Percentiles rank a stretch among this genome's conserved stretches.
These are phyloP conservation scores for Holothuria leucospilota DNA, from an alignment of 53 echinoderm and acorn worm species.

Conservation along the genomic window DNA sequence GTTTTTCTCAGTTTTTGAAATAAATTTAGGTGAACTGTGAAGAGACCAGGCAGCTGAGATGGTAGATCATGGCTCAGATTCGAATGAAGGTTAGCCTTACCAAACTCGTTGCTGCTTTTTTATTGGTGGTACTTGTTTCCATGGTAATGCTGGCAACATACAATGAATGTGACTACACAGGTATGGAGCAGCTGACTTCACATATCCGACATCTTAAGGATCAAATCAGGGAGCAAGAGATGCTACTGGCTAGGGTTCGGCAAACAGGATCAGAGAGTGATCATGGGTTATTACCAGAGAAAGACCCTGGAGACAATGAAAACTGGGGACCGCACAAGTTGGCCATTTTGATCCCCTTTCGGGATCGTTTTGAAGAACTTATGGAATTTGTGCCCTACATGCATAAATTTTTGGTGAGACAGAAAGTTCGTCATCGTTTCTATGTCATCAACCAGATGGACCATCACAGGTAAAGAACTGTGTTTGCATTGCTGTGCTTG, in stretches of 20 bases:
- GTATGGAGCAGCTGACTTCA: slow-evolving; percentile 63
- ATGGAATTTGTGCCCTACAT: slow-evolving; percentile 98
- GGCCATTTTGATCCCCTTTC: slow-evolving; percentile 82
- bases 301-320: slow-evolving; percentile 55
- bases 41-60: background rate
- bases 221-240: slow-evolving; percentile 56
- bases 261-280: background rate
- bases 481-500: background rate
- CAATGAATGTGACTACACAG: slow-evolving; percentile 72
- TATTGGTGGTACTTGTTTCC: background rate
- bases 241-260: slow-evolving; percentile 43
- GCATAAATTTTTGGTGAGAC: slow-evolving; percentile 87
- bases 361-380: slow-evolving; percentile 97
- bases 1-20: too few relatives aligned
- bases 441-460: slow-evolving; percentile 95
- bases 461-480: slow-evolving; percentile 69
- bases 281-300: background rate
- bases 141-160: slow-evolving; percentile 32
- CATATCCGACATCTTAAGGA: slow-evolving; percentile 66
- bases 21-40: too few relatives aligned
- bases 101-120: background rate
- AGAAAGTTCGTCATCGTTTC: slow-evolving; percentile 85
- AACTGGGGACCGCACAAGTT: slow-evolving; percentile 90
- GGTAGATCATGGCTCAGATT: slow-evolving; percentile 21
- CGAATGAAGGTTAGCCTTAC: slow-evolving; percentile 28